Conservation (phyloP, 2,888 invertebrate genomes). For the Chironomus riparius region DNA sequence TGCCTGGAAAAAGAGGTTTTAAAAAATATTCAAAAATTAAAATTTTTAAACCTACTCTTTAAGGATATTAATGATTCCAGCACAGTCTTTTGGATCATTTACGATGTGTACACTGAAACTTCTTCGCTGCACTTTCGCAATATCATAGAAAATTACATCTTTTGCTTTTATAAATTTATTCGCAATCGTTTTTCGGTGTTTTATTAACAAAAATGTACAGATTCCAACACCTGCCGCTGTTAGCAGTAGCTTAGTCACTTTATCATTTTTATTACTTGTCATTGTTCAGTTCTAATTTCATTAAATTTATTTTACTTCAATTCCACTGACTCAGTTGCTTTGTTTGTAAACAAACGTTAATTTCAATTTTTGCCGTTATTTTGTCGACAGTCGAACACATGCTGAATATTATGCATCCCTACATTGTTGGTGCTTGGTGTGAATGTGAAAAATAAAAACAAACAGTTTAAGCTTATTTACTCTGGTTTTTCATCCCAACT, state of each 20-base stretch:
- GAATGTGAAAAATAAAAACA: no score
- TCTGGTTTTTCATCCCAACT: no score
- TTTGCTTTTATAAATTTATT: background rate
- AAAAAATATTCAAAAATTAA: background rate
- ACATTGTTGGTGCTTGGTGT: no score
- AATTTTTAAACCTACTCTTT: background rate
- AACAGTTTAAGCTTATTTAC: no score
- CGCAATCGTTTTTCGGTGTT: background rate
- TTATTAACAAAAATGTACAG: background rate
- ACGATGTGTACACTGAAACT: background rate
- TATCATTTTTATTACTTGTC: background rate
- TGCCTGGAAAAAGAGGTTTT: slow-evolving; percentile 31
- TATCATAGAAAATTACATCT: background rate
- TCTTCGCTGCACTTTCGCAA: background rate
- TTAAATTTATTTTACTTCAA: background rate
- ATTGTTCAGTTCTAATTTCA: background rate
- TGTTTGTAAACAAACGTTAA: no score
- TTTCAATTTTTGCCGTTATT: no score
- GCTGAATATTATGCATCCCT: no score
- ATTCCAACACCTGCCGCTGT: slow-evolving; percentile 1
- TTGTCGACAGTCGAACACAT: no score
- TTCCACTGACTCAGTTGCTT: background rate
- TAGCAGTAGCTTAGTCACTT: background rate
- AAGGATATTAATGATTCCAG: background rate
- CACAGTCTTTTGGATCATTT: background rate